Evolutionary conservation across 2,113 vertebrate species (phyloP).

Genomic region (Damaliscus lunatus): DNA sequence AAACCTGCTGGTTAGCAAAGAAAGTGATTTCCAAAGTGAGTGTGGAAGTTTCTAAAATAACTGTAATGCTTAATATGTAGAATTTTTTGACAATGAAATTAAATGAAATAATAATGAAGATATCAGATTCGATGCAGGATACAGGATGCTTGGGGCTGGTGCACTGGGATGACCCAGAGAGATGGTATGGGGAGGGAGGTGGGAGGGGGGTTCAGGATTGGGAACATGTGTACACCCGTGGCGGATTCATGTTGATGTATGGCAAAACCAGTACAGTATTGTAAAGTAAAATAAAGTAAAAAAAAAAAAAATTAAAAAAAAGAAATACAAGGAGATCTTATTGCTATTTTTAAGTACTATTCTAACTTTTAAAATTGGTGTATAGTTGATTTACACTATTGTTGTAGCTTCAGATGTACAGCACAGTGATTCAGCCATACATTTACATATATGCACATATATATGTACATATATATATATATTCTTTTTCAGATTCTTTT

Average conservation of each 20-base stretch:
- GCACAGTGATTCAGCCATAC: background rate
- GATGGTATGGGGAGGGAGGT: too few relatives aligned
- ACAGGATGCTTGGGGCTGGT: too few relatives aligned
- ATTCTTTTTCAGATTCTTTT: background rate
- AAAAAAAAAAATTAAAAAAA: too few relatives aligned
- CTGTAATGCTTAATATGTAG: background rate
- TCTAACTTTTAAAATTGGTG: background rate
- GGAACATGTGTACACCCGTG: too few relatives aligned
- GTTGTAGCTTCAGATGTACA: background rate
- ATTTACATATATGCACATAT: background rate
- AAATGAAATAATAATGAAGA: background rate
- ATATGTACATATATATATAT: background rate
- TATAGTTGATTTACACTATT: background rate
- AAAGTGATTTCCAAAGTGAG: background rate
- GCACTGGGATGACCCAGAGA: too few relatives aligned
- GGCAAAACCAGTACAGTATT: too few relatives aligned
- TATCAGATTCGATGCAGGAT: too few relatives aligned
- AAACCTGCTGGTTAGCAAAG: background rate
- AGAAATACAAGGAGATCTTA: background rate
- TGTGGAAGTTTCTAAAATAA: background rate
- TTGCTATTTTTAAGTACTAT: background rate
- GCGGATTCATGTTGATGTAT: too few relatives aligned
- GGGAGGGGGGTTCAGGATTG: too few relatives aligned
- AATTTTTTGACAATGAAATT: background rate
- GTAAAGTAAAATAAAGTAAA: too few relatives aligned